Base-by-base conservation (phyloP, 2,888 invertebrate genomes). In the Taphrorychus bicolor region DNA sequence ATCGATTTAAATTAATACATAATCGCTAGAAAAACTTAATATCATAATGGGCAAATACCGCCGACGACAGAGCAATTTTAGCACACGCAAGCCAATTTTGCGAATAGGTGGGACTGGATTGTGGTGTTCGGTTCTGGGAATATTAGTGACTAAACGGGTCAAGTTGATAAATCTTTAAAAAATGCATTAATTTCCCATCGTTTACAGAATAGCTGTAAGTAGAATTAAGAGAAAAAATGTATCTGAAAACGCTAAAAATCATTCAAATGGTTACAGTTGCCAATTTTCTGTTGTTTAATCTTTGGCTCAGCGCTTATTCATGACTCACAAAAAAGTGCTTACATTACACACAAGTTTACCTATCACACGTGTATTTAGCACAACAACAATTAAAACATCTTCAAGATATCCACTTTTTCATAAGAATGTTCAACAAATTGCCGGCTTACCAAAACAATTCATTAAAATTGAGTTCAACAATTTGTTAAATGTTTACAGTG, bases 381-480 rank as follows among this genome's bases (percentile, higher is more conserved):
- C n/a, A n/a, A n/a, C n/a, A n/a, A n/a, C n/a, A n/a, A n/a, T n/a
- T n/a, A n/a, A n/a, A n/a, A n/a, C n/a, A n/a, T n/a, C n/a, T n/a
- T n/a, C n/a, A n/a, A n/a, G n/a, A n/a, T n/a, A n/a, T n/a, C n/a
- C n/a, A n/a, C n/a, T n/a, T n/a, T n/a, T n/a, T n/a, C n/a, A n/a
- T n/a, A n/a, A n/a, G n/a, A n/a, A n/a, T n/a, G n/a, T n/a, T n/a
- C n/a, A n/a, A n/a, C n/a, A n/a, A n/a, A n/a, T n/a, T n/a, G n/a
- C n/a, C n/a, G n/a, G n/a, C n/a, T n/a, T n/a, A n/a, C 32, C 11
- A 32, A 32, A 32, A 32, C 14, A 18, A 45, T 45, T 45, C 9
- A 45, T 18, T 16, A 45, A 17, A 45, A 45, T 45, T 7, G 19
- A 51, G 51, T 18, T 51, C 51, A 51, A 51, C 21, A 51, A 51